Percentiles rank a stretch among this genome's conserved stretches.
Evolutionary conservation across 1,140 invertebrate species (phyloP).

Genomic region (Papilio polyxenes): DNA sequence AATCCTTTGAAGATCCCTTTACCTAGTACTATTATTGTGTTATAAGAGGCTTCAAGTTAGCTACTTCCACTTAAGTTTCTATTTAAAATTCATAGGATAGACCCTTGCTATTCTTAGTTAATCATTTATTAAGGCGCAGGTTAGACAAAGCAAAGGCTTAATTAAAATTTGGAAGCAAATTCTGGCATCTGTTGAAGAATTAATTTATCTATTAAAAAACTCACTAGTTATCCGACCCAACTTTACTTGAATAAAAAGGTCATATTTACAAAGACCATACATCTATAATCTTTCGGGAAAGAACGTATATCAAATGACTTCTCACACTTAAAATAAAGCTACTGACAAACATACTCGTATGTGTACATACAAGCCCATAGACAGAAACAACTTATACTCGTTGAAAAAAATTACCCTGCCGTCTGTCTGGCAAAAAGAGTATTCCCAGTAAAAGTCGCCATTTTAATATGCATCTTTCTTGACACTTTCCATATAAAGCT

Average conservation of each 20-base stretch:
- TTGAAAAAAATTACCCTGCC: not conserved
- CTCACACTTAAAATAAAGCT: too few relatives aligned
- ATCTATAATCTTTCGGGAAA: too few relatives aligned
- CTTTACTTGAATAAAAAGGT: too few relatives aligned
- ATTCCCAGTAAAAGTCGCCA: not conserved
- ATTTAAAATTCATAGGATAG: constrained; percentile 28
- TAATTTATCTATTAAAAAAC: not conserved
- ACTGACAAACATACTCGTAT: not conserved
- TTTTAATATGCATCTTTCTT: constrained; percentile 19
- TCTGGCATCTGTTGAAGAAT: not conserved
- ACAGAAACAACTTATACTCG: not conserved
- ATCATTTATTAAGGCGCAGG: constrained; percentile 20
- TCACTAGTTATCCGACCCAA: too few relatives aligned
- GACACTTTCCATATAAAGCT: constrained; percentile 16
- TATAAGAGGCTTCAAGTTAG: not conserved
- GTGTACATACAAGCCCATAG: not conserved
- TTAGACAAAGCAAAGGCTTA: constrained; percentile 17
- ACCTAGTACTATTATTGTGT: not conserved
- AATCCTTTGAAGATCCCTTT: not conserved
- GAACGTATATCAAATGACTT: too few relatives aligned
- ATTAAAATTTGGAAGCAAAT: constrained; percentile 27
- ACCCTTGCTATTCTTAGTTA: constrained; percentile 19
- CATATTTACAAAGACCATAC: too few relatives aligned
- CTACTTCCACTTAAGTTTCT: not conserved
- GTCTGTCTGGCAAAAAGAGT: not conserved